phyloP scores from a whole-genome alignment of 2,888 invertebrate species.

The Apodemia zela region DNA sequence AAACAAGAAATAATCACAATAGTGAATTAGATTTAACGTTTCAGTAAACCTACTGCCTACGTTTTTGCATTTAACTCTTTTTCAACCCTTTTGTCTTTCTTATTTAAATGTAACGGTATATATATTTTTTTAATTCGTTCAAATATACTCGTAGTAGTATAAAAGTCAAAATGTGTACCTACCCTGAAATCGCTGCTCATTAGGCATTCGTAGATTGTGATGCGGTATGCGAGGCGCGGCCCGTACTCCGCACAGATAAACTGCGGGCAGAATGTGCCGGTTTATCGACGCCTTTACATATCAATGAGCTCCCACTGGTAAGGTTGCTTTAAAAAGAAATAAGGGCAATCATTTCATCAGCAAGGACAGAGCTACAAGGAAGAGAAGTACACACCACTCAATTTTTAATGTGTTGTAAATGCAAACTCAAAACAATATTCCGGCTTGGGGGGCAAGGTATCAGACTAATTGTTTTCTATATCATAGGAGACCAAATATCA shows the following conservation, averaged over 20 bases:
- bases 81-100: too few species aligned
- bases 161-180: constrained; percentile 32
- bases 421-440: too few species aligned
- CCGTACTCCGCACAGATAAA: constrained; percentile 32
- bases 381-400: not conserved
- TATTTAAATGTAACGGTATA: too few species aligned
- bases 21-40: too few species aligned
- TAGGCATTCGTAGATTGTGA: constrained; percentile 49
- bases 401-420: too few species aligned
- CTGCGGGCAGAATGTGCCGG: constrained; percentile 23
- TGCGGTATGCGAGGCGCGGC: constrained; percentile 36
- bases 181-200: constrained; percentile 51
- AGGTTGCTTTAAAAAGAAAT: not conserved
- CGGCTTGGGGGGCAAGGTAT: too few species aligned
- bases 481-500: too few species aligned
- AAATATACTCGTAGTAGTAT: constrained; percentile 15
- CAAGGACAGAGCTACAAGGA: not conserved
- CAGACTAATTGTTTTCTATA: too few species aligned
- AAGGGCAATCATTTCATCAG: not conserved
- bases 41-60: too few species aligned
- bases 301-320: constrained; percentile 6
- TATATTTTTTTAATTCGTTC: too few species aligned
- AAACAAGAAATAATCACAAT: too few species aligned
- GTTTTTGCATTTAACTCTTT: too few species aligned
- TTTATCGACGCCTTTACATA: constrained; percentile 16